Evolutionary conservation across 2,888 invertebrate species (phyloP).

Genomic region (Apamea crenata): DNA sequence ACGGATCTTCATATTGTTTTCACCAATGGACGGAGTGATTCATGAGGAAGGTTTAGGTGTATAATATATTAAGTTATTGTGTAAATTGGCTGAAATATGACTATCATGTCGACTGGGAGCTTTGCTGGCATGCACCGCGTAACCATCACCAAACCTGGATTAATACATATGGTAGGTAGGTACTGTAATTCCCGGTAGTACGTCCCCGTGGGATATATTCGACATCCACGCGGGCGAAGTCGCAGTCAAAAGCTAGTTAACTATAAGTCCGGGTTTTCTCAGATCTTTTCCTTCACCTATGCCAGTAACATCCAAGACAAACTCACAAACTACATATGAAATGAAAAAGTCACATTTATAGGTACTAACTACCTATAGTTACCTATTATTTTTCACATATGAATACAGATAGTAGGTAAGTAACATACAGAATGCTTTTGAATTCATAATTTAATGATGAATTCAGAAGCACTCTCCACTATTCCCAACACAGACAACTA

Average conservation of each 20-base stretch:
- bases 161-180: background rate
- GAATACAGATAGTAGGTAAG: background rate
- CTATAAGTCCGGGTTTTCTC: background rate
- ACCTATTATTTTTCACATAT: background rate
- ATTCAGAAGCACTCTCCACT: slow-evolving; percentile 16
- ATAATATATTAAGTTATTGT: background rate
- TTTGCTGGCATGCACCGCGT: background rate
- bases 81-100: background rate
- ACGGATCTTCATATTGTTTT: background rate
- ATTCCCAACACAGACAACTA: slow-evolving; percentile 9
- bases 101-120: background rate
- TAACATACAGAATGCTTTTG: background rate
- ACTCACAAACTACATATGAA: background rate
- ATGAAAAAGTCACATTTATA: background rate
- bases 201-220: background rate
- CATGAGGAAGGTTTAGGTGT: background rate
- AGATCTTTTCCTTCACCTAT: background rate
- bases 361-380: background rate
- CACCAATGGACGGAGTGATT: background rate
- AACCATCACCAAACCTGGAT: background rate
- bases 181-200: background rate
- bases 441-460: background rate
- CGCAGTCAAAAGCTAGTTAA: background rate
- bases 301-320: background rate
- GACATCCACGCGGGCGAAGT: background rate